Evolutionary conservation across 2,888 invertebrate species (phyloP), one percentile per base, ranked within the genome.

Genomic region (Auanema freiburgensis): DNA sequence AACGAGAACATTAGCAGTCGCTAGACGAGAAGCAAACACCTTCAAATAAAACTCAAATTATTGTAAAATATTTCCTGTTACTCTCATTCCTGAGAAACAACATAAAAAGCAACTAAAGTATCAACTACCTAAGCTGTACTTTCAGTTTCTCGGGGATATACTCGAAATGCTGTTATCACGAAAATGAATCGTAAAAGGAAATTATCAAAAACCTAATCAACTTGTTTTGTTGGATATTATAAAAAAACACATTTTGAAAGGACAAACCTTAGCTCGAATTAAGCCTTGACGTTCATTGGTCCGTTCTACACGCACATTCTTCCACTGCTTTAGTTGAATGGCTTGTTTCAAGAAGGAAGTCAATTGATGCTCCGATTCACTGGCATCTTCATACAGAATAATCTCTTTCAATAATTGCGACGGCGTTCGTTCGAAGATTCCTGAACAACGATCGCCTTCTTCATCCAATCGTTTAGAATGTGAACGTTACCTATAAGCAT

Each of bases 11-110:
- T 93, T 90, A 64, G 94, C 96, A 79, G 89, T 90, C 6, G 93
- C 93, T 84, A 92, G 90, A 83, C 92, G 91, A 54, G 95, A 94
- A 68, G 97, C 98, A 72, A 92, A 87, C 59, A 97, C 88, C 77
- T 97, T 33, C 33, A 33, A 33, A 33, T 33, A 33, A 8, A 33
- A 33, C 33, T 18, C 8, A 6, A 8, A 14, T n/a, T 21, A 21
- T n/a, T 18, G 21, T 52, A 4, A 52, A n/a, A n/a, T n/a, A 24
- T 21, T 18, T n/a, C n/a, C 52, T 24, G 16, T n/a, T 21, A 21
- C 24, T 18, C 12, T 52, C 24, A 18, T 24, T 24, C 52, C 33
- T 5, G 33, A 33, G 33, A 8, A 33, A 33, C 33, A 33, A 33
- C 33, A 33, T 8, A 33, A 33, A 33, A 8, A 33, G 33, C 33